phyloP scores from a whole-genome alignment of 2,888 invertebrate species.

The Ceratothoa steindachneri region DNA sequence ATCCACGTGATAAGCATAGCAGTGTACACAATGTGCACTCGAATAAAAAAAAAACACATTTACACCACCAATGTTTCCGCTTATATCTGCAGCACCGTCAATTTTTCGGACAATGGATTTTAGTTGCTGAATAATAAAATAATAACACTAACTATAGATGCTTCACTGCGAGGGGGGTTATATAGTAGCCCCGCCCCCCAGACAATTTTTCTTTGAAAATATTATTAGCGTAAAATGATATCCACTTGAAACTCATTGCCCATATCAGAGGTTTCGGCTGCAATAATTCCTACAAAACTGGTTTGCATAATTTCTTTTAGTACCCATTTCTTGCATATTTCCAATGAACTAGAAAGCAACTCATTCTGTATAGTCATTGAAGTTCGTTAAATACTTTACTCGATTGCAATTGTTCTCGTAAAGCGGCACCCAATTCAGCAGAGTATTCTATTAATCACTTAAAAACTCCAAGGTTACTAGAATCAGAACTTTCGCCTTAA shows the following conservation, averaged over 20 bases:
- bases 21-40: neutral
- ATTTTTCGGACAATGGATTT: neutral
- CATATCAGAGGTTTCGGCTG: neutral
- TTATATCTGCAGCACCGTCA: neutral
- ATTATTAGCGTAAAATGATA: neutral
- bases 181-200: neutral
- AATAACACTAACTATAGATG: neutral
- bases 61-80: neutral
- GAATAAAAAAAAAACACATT: neutral
- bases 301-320: neutral
- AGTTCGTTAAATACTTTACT: neutral
- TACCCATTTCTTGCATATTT: neutral
- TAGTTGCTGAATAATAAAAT: neutral
- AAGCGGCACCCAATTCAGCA: neutral
- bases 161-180: neutral
- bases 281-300: neutral
- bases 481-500: neutral
- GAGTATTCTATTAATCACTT: neutral
- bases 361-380: neutral
- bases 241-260: neutral
- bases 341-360: neutral
- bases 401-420: neutral
- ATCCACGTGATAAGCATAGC: neutral
- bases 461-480: neutral
- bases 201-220: neutral